Conservation (phyloP, 2,797 vertebrate species). For the Enteromius radiatus region DNA sequence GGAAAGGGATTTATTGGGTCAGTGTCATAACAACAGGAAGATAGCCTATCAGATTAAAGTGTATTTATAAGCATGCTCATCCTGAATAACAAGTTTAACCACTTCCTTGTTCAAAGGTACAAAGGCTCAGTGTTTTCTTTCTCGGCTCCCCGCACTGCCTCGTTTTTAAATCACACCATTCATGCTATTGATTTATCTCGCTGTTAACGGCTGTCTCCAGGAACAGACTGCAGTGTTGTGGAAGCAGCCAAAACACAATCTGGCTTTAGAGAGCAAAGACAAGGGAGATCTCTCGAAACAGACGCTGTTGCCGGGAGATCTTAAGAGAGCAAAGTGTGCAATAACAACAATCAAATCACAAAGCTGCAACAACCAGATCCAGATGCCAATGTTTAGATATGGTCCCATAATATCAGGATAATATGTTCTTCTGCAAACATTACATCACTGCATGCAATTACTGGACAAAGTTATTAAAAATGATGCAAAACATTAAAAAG, state of each 20-base stretch:
- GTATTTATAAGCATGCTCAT: conserved; percentile 10
- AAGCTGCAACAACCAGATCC: conserved; percentile 12
- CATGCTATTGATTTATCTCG: conserved; percentile 66
- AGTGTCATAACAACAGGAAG: conserved; percentile 35
- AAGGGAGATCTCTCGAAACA: conserved; percentile 41
- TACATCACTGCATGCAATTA: background rate
- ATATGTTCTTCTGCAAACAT: background rate
- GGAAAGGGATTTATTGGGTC: conserved; percentile 2
- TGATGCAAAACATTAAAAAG: background rate
- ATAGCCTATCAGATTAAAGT: conserved; percentile 16
- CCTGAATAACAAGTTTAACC: conserved; percentile 49
- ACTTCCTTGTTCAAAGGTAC: conserved; percentile 50
- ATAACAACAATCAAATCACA: conserved; percentile 39
- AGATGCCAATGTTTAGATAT: conserved; percentile 2
- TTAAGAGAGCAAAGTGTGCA: conserved; percentile 22
- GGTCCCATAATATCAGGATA: background rate
- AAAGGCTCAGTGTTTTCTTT: conserved; percentile 49
- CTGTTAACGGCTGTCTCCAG: conserved; percentile 49
- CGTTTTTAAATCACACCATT: conserved; percentile 55
- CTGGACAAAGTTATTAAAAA: background rate
- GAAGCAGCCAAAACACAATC: conserved; percentile 62
- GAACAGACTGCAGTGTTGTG: conserved; percentile 63
- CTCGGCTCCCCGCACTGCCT: conserved; percentile 46
- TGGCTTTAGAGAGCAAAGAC: conserved; percentile 50
- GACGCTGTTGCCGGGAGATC: conserved; percentile 28